Conservation (phyloP, 1,140 invertebrate species). For the Sarcophaga peregrina region DNA sequence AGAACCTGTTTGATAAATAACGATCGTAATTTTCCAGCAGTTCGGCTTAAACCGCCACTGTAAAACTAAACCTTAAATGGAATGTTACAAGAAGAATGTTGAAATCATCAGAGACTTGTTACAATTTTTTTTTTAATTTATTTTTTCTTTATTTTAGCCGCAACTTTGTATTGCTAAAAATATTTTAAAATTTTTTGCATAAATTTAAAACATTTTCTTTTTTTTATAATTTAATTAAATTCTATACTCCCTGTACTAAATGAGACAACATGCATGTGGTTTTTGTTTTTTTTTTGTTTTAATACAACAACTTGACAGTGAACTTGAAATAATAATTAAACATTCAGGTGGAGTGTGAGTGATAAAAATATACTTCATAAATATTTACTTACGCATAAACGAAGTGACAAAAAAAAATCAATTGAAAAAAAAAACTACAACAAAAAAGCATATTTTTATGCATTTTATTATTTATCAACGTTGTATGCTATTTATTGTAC, state of each 20-base stretch:
- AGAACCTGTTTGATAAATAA: too few species aligned
- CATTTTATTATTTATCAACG: neutral
- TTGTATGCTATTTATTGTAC: neutral
- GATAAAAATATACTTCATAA: slow-evolving; percentile 15
- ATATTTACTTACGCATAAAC: neutral
- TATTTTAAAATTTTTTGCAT: neutral
- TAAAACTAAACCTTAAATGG: too few species aligned
- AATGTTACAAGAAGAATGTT: too few species aligned
- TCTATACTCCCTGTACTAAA: slow-evolving; percentile 2
- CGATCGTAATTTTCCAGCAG: too few species aligned
- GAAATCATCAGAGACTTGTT: too few species aligned
- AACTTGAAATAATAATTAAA: slow-evolving; percentile 39
- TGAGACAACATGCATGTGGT: neutral
- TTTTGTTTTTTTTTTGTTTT: neutral
- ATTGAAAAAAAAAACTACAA: neutral
- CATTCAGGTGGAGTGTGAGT: neutral
- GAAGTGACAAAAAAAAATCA: too few species aligned
- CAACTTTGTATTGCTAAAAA: neutral
- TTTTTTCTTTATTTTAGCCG: neutral
- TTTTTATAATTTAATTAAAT: slow-evolving; percentile 1
- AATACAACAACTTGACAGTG: neutral
- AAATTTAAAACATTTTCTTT: neutral
- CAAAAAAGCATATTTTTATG: neutral
- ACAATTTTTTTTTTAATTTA: neutral
- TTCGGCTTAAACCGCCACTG: too few species aligned